phyloP scores from a whole-genome alignment of 2,888 invertebrate genomes.

The Scaptomyza tumidula region DNA sequence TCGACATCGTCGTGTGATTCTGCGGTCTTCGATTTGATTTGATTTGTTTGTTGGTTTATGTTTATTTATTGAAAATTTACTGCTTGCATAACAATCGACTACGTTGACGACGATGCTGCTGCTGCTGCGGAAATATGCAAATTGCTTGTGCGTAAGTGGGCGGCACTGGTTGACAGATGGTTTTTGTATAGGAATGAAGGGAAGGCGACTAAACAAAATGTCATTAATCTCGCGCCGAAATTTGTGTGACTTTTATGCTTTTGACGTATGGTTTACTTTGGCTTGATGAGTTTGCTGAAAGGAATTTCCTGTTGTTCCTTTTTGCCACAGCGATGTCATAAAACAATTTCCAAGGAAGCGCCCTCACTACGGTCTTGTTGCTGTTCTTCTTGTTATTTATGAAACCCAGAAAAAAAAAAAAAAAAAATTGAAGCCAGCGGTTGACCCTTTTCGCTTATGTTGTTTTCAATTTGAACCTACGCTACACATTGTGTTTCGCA shows the following conservation, averaged over 20 bases:
- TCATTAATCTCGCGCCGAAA: conserved; percentile 74
- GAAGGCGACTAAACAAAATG: conserved; percentile 58
- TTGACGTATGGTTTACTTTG: conserved; percentile 56
- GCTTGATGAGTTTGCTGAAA: conserved; percentile 73
- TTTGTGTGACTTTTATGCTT: conserved; percentile 24
- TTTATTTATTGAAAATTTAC: conserved; percentile 78
- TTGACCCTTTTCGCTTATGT: conserved; percentile 63
- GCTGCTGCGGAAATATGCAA: conserved; percentile 58
- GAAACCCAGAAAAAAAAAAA: conserved; percentile 34
- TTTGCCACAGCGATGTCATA: conserved; percentile 8
- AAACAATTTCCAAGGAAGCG: conserved; percentile 61
- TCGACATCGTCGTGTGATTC: conserved; percentile 35
- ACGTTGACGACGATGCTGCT: conserved; percentile 15
- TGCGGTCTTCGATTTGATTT: conserved; percentile 55
- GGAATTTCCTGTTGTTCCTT: conserved; percentile 70
- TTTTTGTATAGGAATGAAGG: too few species aligned
- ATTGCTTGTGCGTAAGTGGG: conserved; percentile 62
- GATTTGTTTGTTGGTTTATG: conserved; percentile 73
- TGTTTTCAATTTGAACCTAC: conserved; percentile 23
- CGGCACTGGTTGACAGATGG: conserved; percentile 32
- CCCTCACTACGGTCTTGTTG: conserved; percentile 22
- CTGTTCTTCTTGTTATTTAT: conserved; percentile 41
- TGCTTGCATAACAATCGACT: conserved; percentile 74
- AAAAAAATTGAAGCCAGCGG: conserved; percentile 30
- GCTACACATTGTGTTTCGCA: conserved; percentile 23